Evolutionary conservation across 2,888 invertebrate species (phyloP).

Genomic region (Bhutanitis thaidina): DNA sequence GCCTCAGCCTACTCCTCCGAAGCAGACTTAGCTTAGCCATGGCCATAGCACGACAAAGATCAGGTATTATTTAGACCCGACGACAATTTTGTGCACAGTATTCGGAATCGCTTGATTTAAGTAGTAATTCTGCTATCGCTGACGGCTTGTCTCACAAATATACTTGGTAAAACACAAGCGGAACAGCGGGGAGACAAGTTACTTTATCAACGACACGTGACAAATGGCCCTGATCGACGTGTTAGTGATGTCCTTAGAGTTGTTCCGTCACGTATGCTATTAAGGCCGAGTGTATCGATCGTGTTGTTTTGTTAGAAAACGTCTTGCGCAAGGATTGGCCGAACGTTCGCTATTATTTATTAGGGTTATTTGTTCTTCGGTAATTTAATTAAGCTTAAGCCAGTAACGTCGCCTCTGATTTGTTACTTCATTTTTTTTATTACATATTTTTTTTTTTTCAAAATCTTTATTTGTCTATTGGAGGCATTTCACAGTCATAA

Average conservation of each 20-base stretch:
- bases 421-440: too few relatives aligned
- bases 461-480: too few relatives aligned
- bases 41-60: too few relatives aligned
- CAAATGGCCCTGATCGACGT: constrained; percentile 16
- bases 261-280: constrained; percentile 18
- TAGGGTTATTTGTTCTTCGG: constrained; percentile 2
- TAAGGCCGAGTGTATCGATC: constrained; percentile 17
- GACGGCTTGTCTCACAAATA: too few relatives aligned
- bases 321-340: neutral
- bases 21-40: too few relatives aligned
- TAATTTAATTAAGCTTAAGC: constrained; percentile 9
- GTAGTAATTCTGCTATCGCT: too few relatives aligned
- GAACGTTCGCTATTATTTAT: constrained; percentile 4
- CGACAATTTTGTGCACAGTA: too few relatives aligned
- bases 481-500: too few relatives aligned
- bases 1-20: too few relatives aligned
- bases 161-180: neutral
- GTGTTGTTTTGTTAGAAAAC: constrained; percentile 10
- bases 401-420: neutral
- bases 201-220: constrained; percentile 4
- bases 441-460: too few relatives aligned
- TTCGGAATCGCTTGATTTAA: too few relatives aligned
- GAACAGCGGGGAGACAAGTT: neutral
- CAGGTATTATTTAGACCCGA: too few relatives aligned
- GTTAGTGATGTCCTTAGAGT: constrained; percentile 11